Percentiles rank a stretch among this genome's conserved stretches.
phyloP scores from a whole-genome alignment of 1,140 invertebrate genomes.

The Sarcophaga peregrina region DNA sequence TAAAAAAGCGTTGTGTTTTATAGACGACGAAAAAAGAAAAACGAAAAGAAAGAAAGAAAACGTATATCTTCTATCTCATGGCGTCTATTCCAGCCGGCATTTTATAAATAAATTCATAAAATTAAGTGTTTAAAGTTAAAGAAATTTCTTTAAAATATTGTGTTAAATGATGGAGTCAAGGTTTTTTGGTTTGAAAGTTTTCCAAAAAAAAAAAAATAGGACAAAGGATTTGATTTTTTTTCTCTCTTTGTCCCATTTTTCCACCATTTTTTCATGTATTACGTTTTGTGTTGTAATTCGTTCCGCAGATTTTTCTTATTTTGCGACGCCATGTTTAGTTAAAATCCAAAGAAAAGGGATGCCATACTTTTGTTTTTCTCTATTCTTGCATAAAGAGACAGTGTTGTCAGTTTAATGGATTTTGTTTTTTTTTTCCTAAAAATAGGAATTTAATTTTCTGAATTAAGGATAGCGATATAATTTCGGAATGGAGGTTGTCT shows the following conservation, averaged over 20 bases:
- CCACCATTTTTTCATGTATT: conserved; percentile 54
- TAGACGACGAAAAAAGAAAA: neutral
- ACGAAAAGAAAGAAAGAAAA: conserved; percentile 18
- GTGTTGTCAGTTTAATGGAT: too few relatives aligned
- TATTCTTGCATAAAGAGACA: too few relatives aligned
- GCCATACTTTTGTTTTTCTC: conserved; percentile 43
- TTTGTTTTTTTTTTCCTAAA: too few relatives aligned
- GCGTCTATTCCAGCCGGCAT: conserved; percentile 27
- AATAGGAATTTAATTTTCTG: too few relatives aligned
- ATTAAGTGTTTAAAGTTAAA: neutral
- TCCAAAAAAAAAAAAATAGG: conserved; percentile 22
- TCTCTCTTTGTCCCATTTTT: conserved; percentile 44
- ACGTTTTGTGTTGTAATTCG: conserved; percentile 52
- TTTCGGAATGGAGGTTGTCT: too few relatives aligned
- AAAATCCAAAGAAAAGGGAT: conserved; percentile 46
- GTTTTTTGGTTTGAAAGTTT: neutral
- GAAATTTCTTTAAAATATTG: too few relatives aligned
- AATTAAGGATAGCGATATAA: too few relatives aligned
- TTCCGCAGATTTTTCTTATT: conserved; percentile 59
- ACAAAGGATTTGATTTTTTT: conserved; percentile 45
- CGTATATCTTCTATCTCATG: conserved; percentile 5
- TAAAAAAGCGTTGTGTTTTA: neutral
- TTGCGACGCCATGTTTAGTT: conserved; percentile 65
- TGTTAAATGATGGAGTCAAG: neutral
- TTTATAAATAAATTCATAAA: neutral